Evolutionary conservation across 1,140 invertebrate genomes (phyloP).

Genomic region (Coelopa frigida): DNA sequence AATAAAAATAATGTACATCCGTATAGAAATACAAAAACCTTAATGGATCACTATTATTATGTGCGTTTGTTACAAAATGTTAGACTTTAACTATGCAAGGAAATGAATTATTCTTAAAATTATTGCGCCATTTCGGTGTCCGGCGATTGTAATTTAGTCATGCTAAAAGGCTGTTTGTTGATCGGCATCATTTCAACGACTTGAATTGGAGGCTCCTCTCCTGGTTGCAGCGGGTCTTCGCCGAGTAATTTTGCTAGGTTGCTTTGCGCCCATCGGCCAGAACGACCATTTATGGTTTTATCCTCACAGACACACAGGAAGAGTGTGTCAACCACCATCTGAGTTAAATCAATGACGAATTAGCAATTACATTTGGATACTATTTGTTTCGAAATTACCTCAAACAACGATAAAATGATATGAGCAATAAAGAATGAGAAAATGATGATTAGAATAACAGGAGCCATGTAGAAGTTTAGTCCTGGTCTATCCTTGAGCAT

Average conservation of each 20-base stretch:
- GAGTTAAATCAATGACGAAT: constrained; percentile 23
- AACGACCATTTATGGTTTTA: constrained; percentile 54
- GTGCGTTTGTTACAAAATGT: no score
- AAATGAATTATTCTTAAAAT: no score
- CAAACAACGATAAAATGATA: constrained; percentile 86
- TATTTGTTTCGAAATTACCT: no score
- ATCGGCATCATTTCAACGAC: constrained; percentile 43
- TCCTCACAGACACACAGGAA: constrained; percentile 94
- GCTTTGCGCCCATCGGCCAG: constrained; percentile 58
- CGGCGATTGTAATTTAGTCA: constrained; percentile 24
- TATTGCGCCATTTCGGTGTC: constrained; percentile 29
- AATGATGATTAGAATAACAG: constrained; percentile 77
- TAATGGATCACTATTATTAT: neutral
- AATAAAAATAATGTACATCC: no score
- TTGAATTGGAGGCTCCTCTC: constrained; percentile 39
- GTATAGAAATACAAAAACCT: neutral
- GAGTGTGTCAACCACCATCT: constrained; percentile 93
- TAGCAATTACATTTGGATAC: neutral
- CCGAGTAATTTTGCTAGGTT: constrained; percentile 54
- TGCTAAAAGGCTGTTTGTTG: constrained; percentile 42
- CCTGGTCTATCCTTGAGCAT: constrained; percentile 64
- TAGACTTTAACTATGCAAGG: no score
- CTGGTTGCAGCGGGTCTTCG: constrained; percentile 42
- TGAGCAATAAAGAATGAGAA: constrained; percentile 91
- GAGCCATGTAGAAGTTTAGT: constrained; percentile 75